Conservation (phyloP, 2,797 vertebrate species). For the Leptoclinus maculatus region DNA sequence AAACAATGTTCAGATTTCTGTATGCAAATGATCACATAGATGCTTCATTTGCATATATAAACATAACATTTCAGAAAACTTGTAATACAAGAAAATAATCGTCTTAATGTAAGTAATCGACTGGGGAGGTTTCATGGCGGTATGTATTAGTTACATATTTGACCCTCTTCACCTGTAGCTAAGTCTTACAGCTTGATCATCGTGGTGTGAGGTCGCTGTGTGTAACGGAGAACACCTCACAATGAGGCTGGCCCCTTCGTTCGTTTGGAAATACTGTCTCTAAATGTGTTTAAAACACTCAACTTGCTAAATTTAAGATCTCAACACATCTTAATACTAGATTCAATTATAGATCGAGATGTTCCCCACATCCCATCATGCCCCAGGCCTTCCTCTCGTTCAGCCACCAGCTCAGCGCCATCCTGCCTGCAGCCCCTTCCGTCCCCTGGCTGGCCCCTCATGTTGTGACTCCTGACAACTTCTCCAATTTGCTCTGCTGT, state of each 20-base stretch:
- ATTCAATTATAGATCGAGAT: background rate
- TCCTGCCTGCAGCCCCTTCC: slow-evolving; percentile 71
- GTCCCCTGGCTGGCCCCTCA: slow-evolving; percentile 77
- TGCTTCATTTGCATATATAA: background rate
- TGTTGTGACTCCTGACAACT: slow-evolving; percentile 95
- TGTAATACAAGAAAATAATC: background rate
- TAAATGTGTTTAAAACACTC: background rate
- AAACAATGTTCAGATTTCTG: background rate
- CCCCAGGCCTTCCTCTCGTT: slow-evolving; percentile 36
- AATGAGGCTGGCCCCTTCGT: background rate
- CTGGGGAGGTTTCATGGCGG: background rate
- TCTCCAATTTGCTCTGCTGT: slow-evolving; percentile 94
- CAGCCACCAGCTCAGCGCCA: slow-evolving; percentile 71
- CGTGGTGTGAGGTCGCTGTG: too few species aligned
- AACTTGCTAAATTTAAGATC: background rate
- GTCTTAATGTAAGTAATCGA: background rate
- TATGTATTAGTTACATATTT: background rate
- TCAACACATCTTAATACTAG: background rate
- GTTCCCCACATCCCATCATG: slow-evolving; percentile 63
- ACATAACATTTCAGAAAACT: background rate
- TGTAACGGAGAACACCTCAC: background rate
- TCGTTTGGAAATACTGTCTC: background rate
- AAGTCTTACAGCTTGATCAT: too few species aligned
- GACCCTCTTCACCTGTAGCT: too few species aligned
- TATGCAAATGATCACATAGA: background rate